phyloP scores from a whole-genome alignment of 2,113 vertebrate species.

The Psammodynastes pulverulentus region DNA sequence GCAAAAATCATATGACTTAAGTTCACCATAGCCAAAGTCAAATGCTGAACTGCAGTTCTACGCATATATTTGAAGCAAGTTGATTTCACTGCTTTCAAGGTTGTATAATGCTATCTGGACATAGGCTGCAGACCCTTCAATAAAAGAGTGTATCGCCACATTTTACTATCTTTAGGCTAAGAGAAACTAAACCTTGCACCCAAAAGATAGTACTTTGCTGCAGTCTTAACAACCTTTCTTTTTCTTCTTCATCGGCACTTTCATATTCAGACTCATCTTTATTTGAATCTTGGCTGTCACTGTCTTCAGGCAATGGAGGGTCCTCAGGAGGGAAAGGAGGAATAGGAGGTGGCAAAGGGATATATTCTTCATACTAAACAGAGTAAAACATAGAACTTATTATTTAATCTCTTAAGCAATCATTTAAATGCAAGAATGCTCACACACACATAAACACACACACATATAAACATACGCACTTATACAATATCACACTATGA shows the following conservation, averaged over 20 bases:
- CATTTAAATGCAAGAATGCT: background rate
- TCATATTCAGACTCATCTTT: slow-evolving; percentile 92
- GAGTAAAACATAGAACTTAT: slow-evolving; percentile 1
- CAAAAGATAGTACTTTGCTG: background rate
- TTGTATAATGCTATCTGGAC: too few species aligned
- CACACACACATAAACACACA: background rate
- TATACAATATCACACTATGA: background rate
- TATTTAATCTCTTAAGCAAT: background rate
- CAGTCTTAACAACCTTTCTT: slow-evolving; percentile 77
- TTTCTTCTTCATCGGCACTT: slow-evolving; percentile 88
- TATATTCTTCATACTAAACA: slow-evolving; percentile 79
- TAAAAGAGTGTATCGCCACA: background rate
- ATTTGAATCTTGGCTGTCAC: slow-evolving; percentile 73
- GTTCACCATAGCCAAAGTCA: background rate
- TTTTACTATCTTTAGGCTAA: background rate
- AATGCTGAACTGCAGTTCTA: background rate
- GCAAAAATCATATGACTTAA: background rate
- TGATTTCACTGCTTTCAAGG: background rate
- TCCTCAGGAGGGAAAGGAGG: slow-evolving; percentile 86
- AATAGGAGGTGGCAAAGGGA: slow-evolving; percentile 73
- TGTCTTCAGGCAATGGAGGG: slow-evolving; percentile 86
- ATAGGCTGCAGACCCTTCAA: background rate
- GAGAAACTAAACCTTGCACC: background rate
- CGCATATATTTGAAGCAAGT: background rate
- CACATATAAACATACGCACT: background rate